Conservation (phyloP, 2,113 vertebrate genomes). For the Silurus asotus region DNA sequence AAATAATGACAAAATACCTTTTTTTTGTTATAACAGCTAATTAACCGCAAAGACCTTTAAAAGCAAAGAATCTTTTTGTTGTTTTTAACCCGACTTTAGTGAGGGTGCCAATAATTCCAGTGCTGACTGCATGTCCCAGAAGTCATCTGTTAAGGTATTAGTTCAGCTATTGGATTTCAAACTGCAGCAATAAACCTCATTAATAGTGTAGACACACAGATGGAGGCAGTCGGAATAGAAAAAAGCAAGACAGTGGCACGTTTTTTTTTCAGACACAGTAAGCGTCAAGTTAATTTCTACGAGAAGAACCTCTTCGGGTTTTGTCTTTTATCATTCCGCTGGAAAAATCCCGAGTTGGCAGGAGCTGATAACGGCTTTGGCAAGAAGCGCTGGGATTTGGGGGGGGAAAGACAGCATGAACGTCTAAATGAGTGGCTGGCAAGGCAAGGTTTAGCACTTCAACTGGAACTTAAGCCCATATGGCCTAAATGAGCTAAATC, state of each 20-base stretch:
- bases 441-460: slow-evolving; percentile 13
- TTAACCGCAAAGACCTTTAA: background rate
- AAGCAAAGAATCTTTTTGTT: background rate
- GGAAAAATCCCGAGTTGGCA: slow-evolving; percentile 22
- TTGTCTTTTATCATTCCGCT: slow-evolving; percentile 7
- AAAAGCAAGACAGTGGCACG: background rate
- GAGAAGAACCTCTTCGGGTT: background rate
- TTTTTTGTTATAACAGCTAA: background rate
- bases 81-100: background rate
- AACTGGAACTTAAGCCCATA: slow-evolving; percentile 22
- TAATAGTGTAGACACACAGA: background rate
- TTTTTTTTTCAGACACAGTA: slow-evolving; percentile 15
- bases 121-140: background rate
- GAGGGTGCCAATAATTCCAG: background rate
- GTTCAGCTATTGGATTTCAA: background rate
- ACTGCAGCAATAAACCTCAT: background rate
- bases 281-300: background rate
- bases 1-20: background rate
- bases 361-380: slow-evolving; percentile 10
- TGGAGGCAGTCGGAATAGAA: background rate
- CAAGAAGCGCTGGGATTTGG: background rate
- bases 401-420: slow-evolving; percentile 1
- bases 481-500: slow-evolving; percentile 19
- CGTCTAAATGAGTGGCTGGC: slow-evolving; percentile 27
- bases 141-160: slow-evolving; percentile 11